These are phyloP conservation scores for Scophthalmus maximus DNA, from an alignment of 2,113 vertebrate genomes.

Conservation along the genomic window DNA sequence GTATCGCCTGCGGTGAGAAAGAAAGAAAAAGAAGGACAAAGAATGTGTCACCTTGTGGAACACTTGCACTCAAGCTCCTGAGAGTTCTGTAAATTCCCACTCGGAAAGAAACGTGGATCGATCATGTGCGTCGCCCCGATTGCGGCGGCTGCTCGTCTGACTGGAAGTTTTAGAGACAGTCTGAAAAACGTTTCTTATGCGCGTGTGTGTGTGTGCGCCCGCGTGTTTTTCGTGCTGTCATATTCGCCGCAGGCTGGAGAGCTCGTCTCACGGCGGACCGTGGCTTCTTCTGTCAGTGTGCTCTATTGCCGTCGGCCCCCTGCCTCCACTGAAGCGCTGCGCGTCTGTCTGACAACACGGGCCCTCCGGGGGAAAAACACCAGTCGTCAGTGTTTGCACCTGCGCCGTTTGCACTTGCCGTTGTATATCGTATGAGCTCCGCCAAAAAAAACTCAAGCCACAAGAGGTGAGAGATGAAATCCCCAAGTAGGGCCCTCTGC, in stretches of 20 bases:
- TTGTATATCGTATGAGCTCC: too few relatives aligned
- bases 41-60: too few relatives aligned
- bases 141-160: background rate
- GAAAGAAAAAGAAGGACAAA: slow-evolving; percentile 3
- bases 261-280: slow-evolving; percentile 5
- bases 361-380: background rate
- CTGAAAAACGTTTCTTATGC: background rate
- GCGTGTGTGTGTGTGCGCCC: too few relatives aligned
- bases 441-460: too few relatives aligned
- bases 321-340: slow-evolving; percentile 5
- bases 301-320: slow-evolving; percentile 17
- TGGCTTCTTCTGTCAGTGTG: slow-evolving; percentile 14
- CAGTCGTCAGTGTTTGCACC: background rate
- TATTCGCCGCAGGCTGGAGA: background rate
- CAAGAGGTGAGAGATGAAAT: too few relatives aligned
- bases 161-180: slow-evolving; percentile 17
- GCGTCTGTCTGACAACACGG: slow-evolving; percentile 18
- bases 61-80: too few relatives aligned
- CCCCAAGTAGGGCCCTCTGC: too few relatives aligned
- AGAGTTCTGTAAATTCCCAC: too few relatives aligned
- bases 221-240: slow-evolving; percentile 13
- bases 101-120: too few relatives aligned
- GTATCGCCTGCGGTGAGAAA: slow-evolving; percentile 42
- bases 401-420: background rate
- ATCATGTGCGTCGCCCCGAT: too few relatives aligned